Evolutionary conservation across 2,888 invertebrate genomes (phyloP).

Genomic region (Pollenia griseotomentosa): DNA sequence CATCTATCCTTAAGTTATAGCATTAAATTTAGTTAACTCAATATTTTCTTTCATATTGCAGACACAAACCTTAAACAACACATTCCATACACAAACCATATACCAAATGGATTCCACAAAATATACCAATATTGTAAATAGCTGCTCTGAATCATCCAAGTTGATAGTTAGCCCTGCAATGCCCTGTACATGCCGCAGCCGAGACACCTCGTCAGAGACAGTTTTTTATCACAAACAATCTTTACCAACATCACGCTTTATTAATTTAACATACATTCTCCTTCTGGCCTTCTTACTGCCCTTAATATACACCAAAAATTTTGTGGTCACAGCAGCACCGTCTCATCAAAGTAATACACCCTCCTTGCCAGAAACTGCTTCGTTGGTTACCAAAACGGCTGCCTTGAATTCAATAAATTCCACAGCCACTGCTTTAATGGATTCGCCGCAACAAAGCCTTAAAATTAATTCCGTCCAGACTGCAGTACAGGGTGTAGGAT

Average conservation of each 20-base stretch:
- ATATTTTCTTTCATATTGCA: slow-evolving; percentile 37
- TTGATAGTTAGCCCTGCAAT: slow-evolving; percentile 13
- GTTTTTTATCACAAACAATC: not conserved
- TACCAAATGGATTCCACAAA: slow-evolving; percentile 51
- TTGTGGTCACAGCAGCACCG: slow-evolving; percentile 57
- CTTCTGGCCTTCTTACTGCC: slow-evolving; percentile 52
- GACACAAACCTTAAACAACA: slow-evolving; percentile 28
- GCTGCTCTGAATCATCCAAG: not conserved
- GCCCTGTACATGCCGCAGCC: slow-evolving; percentile 28
- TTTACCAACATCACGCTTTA: not conserved
- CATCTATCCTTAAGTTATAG: not conserved
- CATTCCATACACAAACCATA: slow-evolving; percentile 52
- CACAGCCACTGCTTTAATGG: slow-evolving; percentile 29
- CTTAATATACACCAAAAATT: slow-evolving; percentile 50
- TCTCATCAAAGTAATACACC: slow-evolving; percentile 69
- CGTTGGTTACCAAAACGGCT: slow-evolving; percentile 50
- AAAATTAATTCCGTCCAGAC: slow-evolving; percentile 66
- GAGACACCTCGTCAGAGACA: not conserved
- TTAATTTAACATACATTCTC: slow-evolving; percentile 42
- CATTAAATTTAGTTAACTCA: not conserved
- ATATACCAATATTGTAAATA: not conserved
- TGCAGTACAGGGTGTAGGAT: slow-evolving; percentile 29
- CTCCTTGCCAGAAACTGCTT: slow-evolving; percentile 55
- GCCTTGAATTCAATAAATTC: slow-evolving; percentile 63
- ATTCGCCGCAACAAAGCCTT: slow-evolving; percentile 62